Percentiles rank a stretch among this genome's conserved stretches.
Conservation (phyloP, 1,140 invertebrate genomes). For the Laupala kohalensis region DNA sequence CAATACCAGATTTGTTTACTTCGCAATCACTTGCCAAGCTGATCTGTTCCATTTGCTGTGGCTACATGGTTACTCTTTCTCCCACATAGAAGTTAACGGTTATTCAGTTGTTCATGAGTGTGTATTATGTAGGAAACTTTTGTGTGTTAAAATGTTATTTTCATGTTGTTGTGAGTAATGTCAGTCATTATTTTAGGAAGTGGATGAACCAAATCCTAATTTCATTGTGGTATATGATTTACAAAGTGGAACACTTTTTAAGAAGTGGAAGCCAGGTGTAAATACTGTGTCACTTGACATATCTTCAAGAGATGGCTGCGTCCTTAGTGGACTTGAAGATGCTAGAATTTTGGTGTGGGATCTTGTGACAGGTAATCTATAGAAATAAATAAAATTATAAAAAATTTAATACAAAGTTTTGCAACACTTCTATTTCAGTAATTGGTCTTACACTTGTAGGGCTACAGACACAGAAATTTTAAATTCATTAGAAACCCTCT, state of each 20-base stretch:
- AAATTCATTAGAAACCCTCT: not conserved
- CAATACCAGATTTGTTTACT: too few relatives aligned
- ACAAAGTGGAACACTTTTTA: conserved; percentile 81
- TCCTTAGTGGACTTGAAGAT: conserved; percentile 70
- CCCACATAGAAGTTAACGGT: too few relatives aligned
- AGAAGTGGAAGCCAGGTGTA: conserved; percentile 75
- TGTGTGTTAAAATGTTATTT: too few relatives aligned
- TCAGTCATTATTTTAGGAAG: conserved; percentile 52
- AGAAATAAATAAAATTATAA: not conserved
- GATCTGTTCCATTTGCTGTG: too few relatives aligned
- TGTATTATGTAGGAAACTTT: too few relatives aligned
- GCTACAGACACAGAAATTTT: not conserved
- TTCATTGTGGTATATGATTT: conserved; percentile 84
- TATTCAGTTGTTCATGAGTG: too few relatives aligned
- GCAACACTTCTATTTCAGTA: not conserved
- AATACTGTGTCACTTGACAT: conserved; percentile 69
- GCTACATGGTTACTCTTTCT: too few relatives aligned
- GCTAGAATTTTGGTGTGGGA: conserved; percentile 75
- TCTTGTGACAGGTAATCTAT: conserved; percentile 55
- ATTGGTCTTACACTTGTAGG: not conserved
- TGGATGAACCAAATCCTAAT: conserved; percentile 68
- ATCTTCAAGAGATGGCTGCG: conserved; percentile 61
- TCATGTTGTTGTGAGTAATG: too few relatives aligned
- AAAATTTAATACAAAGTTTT: not conserved
- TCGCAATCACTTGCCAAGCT: too few relatives aligned